Evolutionary conservation across 2,113 vertebrate species (phyloP).

Genomic region (Addax nasomaculatus): DNA sequence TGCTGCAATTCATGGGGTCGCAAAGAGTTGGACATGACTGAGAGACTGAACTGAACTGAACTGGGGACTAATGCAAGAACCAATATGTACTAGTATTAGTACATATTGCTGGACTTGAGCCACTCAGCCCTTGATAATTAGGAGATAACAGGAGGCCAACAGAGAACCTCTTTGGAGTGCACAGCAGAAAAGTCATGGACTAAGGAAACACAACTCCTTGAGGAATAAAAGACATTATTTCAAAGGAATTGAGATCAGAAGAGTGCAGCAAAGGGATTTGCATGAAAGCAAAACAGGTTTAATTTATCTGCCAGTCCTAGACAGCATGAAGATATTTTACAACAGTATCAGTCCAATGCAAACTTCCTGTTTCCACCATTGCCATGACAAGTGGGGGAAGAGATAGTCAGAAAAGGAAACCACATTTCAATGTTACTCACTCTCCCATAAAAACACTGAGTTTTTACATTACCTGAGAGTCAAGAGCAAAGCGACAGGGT

Average conservation of each 20-base stretch:
- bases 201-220: background rate
- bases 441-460: background rate
- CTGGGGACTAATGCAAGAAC: background rate
- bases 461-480: background rate
- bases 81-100: background rate
- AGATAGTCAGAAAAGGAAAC: background rate
- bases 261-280: background rate
- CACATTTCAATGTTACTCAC: background rate
- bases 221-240: background rate
- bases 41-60: too few relatives aligned
- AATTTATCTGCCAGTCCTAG: background rate
- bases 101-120: background rate
- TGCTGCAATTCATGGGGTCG: too few relatives aligned
- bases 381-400: background rate
- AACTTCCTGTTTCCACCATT: background rate
- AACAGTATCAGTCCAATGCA: background rate
- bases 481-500: background rate
- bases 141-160: background rate
- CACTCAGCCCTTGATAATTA: background rate
- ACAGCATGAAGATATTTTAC: background rate
- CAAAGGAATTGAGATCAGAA: background rate
- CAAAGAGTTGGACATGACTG: too few relatives aligned
- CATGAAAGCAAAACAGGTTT: background rate
- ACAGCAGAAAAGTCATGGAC: background rate
- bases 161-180: background rate